These are phyloP conservation scores for Muricea muricata DNA, from an alignment of 92 coral and sea anemone species.

Conservation along the genomic window DNA sequence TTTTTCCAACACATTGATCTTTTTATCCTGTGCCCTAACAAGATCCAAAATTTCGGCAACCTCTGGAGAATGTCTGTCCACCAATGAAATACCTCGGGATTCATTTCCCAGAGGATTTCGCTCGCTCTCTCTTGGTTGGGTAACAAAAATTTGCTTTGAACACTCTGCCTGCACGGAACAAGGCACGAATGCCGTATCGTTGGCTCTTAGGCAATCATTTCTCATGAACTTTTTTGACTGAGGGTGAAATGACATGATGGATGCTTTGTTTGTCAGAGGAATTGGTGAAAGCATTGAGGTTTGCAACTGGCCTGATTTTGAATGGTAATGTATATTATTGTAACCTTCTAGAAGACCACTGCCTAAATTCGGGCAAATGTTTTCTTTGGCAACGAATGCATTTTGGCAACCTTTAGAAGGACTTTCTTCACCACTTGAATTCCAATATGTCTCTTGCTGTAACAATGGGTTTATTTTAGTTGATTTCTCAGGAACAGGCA, in stretches of 20 bases:
- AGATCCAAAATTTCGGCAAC: neutral
- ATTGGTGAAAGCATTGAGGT: slow-evolving; percentile 2
- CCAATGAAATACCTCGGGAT: neutral
- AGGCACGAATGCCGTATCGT: neutral
- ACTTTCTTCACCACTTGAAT: neutral
- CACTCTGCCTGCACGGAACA: neutral
- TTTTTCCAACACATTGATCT: slow-evolving; percentile 53
- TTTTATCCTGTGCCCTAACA: slow-evolving; percentile 52
- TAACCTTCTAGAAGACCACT: neutral
- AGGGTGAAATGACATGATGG: neutral
- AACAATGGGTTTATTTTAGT: neutral
- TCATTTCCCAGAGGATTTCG: neutral
- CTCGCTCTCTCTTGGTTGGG: neutral
- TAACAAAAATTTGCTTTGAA: slow-evolving; percentile 12
- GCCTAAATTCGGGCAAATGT: slow-evolving; percentile 6
- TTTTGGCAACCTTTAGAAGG: neutral
- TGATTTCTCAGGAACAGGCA: neutral
- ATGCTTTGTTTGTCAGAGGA: neutral
- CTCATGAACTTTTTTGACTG: neutral
- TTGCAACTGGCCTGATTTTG: neutral
- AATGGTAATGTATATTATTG: neutral
- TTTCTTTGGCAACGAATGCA: neutral
- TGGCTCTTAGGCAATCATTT: neutral
- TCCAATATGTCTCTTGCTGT: neutral
- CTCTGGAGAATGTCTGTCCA: neutral